Evolutionary conservation across 2,797 vertebrate species (phyloP), one percentile per base, ranked within the genome.

Genomic region (Oryzias dopingdopingensis): DNA sequence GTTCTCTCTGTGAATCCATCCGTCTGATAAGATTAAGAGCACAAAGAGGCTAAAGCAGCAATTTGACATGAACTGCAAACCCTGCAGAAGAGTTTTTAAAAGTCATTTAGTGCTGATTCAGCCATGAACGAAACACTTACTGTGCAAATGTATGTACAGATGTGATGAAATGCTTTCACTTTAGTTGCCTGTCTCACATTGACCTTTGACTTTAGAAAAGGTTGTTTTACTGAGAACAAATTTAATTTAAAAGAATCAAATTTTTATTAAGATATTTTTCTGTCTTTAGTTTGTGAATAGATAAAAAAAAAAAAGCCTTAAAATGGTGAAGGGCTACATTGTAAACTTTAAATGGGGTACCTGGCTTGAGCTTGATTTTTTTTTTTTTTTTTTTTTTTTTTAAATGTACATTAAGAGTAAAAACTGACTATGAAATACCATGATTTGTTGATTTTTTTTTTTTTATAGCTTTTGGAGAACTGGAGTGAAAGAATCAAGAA

Each of bases 221-320:
- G 69, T 62, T 82, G 61, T 68, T 52, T 78, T 81, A 56, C 85
- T 77, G 78, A 74, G 59, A 67, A 82, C 67, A 84, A 60, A 69
- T 70, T 67, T 82, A 86, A 87, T 88, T 85, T 84, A 87, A 29
- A 29, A 29, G 26, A 83, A 78, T 68, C 65, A 72, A 73, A 78
- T 76, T 56, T 77, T 76, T 79, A 82, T 80, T 59, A 65, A 60
- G 60, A 73, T 68, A 65, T 67, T 26, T 74, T 77, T 83, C 58
- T 79, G 63, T 56, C 50, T 78, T 47, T 68, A 76, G 68, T 65
- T 66, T 80, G 52, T 70, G 47, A 70, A 64, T 73, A 45, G 69
- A 59, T 71, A 20, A 12, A 23, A 1, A 20, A 12, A 23, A 1
- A 42, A 16, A 14, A 12, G 3, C 52, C 40, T 20, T 22, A 14